Base-by-base conservation (phyloP, 2,113 vertebrate species). In the Anser brachyrhynchus region DNA sequence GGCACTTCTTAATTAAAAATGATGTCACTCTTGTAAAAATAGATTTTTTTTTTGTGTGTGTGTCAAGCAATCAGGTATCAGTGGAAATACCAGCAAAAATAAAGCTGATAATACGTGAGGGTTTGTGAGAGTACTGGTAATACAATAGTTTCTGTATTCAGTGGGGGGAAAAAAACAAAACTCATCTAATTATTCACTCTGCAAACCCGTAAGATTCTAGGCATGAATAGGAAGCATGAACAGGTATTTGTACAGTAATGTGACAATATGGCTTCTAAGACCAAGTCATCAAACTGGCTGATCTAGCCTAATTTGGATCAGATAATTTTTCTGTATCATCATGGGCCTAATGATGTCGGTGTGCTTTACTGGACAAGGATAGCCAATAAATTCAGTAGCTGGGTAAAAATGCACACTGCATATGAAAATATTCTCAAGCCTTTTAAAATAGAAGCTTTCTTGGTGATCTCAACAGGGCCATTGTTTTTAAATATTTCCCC, bases 401-500 rank as follows among this genome's bases (percentile, higher is more conserved):
- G 29, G 22, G 58, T 82, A 94, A 83, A 94, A 95, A 82, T 58
- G 29, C 70, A 65, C 55, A 70, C 74, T 85, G 62, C 78, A 37
- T 75, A 52, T 20, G 23, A 89, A 87, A 92, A 89, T 77, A 0
- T 90, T 94, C 54, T 37, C 11, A 28, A 85, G n/a, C 26, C 13
- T 52, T 9, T 92, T 89, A 80, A 92, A 87, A 82, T n/a, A 86
- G 43, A 89, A 25, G 17, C 14, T 16, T 73, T 64, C 87, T 39
- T 86, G 23, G 14, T 72, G 70, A 86, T 76, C 64, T 88, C 66
- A 86, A 28, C 62, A 62, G 55, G 33, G 29, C 22, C 25, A 22
- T 84, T 94, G 79, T 39, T 88, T 76, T 74, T 58, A 84, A 94
- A 59, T 94, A 91, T 65, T 94, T 85, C 3, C 31, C 33, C 35